Evolutionary conservation across 2,113 vertebrate species (phyloP), one percentile per base, ranked within the genome.

Genomic region (Rhea pennata): DNA sequence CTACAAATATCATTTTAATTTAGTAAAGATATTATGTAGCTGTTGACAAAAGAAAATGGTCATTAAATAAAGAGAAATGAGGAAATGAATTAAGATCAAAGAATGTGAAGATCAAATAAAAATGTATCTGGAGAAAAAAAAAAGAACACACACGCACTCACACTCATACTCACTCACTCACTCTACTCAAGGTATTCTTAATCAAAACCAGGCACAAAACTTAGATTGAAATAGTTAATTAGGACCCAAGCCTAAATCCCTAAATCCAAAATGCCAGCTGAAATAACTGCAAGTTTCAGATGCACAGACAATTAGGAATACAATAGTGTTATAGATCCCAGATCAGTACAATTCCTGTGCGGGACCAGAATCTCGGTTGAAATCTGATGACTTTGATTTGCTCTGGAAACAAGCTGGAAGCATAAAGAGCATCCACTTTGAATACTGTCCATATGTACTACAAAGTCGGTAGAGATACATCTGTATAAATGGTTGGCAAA

Each of bases 161-260:
- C 36, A 36, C 36, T 36, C 36, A 36, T 36, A 36, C 36, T 36
- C 36, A 36, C 36, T 36, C 36, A 36, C 36, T 36, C 36, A 36
- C 93, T 94, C n/a, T 92, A 20, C 92, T 96, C 29, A 51, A 92
- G 66, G 75, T 87, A 87, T 71, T 89, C 77, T 87, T 93, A 93
- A 95, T 95, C 87, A 95, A 89, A 94, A 85, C 91, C 71, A 80
- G 74, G 50, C 50, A 89, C 33, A 91, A 91, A 94, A 70, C 81
- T 66, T 85, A 95, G 87, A 95, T 36, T 93, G 73, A 96, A 93
- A 92, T 88, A 87, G 85, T 89, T 94, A 95, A 96, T 96, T 93
- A 90, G 79, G 76, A 84, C 42, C 19, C 69, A 81, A n/a, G 16
- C 46, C 1, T 10, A 85, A 92, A 76, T 94, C 89, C 88, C 81